Base-by-base conservation (phyloP, 1,140 invertebrate genomes). In the Caerostris extrusa region DNA sequence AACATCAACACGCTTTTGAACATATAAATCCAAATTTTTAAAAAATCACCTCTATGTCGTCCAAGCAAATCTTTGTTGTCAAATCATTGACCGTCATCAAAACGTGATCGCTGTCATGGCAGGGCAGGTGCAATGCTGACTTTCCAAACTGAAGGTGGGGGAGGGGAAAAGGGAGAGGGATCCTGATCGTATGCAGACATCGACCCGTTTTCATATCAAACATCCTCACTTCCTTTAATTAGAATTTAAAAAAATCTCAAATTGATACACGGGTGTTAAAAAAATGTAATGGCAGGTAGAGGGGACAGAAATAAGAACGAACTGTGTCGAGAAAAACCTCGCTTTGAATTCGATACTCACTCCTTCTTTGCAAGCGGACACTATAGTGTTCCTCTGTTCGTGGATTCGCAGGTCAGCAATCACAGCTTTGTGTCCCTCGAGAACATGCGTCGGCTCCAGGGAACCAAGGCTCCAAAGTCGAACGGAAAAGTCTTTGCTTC, bases 341-440 rank as follows among this genome's bases (percentile, higher is more conserved):
- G 60, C n/a, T 71, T 71, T 71, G 34, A 34, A 34, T 71, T n/a
- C n/a, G 5, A 55, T 61, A 85, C 81, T 92, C 14, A 92, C 90
- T 12, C 60, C 60, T 92, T 91, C 90, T 61, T 85, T 92, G 8
- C 90, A 92, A 7, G 85, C n/a, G 10, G 90, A 92, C 53, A 85
- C 3, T 5, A 92, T 5, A 53, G 0, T 19, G 1, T 81, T 60
- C 19, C n/a, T 57, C 7, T 12, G 4, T n/a, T 58, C 57, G 50
- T 60, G 67, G 17, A 91, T 60, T 1, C 53, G 60, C 8, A 92
- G 5, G n/a, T 92, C 90, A 7, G 81, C 57, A 6, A 92, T 67
- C 34, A 92, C 90, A 50, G 90, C 90, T 85, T 7, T 83, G 61
- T 92, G 90, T 14, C 90, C 90, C 3, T 12, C 50, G 5, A 92